Conservation (phyloP, 1,140 invertebrate species). For the Ips nitidus region DNA sequence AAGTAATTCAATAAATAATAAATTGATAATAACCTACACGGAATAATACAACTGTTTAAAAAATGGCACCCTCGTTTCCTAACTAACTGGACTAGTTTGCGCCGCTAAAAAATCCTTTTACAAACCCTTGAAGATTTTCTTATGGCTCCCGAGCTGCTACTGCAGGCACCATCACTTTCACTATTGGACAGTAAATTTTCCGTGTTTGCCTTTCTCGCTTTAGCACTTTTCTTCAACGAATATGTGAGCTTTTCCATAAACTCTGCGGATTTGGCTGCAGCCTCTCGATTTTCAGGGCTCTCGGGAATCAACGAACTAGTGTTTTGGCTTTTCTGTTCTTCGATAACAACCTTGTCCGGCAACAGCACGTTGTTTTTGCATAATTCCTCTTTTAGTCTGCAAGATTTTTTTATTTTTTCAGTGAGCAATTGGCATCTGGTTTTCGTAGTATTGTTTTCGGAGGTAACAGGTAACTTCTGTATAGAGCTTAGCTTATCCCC, state of each 20-base stretch:
- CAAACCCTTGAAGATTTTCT: too few species aligned
- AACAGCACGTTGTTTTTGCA: background rate
- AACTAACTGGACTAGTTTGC: too few species aligned
- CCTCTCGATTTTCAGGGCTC: constrained; percentile 3
- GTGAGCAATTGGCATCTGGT: constrained; percentile 8
- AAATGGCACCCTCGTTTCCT: too few species aligned
- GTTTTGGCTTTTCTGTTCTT: background rate
- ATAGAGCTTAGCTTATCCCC: background rate
- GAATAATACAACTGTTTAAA: too few species aligned
- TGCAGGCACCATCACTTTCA: too few species aligned
- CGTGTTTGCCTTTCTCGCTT: too few species aligned
- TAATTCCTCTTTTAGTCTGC: background rate
- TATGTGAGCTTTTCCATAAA: constrained; percentile 5
- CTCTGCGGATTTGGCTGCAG: background rate
- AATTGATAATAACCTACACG: too few species aligned
- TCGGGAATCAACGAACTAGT: background rate
- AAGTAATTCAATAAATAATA: too few species aligned
- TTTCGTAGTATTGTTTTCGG: background rate
- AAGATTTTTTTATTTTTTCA: constrained; percentile 16
- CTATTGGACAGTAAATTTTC: too few species aligned
- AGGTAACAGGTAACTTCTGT: background rate
- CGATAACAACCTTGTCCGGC: background rate
- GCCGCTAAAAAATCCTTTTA: too few species aligned
- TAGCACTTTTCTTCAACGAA: background rate
- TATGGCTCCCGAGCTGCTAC: too few species aligned